Percentiles rank a stretch among this genome's conserved stretches.
phyloP scores from a whole-genome alignment of 2,797 vertebrate genomes.

The Acanthurus lineatus region DNA sequence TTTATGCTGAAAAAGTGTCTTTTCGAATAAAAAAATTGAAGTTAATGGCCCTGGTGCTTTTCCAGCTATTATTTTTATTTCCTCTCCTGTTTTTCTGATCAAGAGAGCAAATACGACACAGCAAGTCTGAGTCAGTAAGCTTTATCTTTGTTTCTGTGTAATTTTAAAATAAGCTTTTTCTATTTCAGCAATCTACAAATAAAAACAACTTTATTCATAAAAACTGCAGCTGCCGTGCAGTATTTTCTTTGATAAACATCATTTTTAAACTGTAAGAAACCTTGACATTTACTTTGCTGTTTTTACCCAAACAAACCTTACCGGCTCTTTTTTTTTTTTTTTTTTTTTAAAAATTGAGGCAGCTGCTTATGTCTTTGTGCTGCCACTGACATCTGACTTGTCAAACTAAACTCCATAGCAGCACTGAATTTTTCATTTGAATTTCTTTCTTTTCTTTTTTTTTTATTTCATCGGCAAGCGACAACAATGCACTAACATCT shows the following conservation, averaged over 20 bases:
- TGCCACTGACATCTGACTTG: constrained; percentile 67
- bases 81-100: neutral
- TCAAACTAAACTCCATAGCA: constrained; percentile 59
- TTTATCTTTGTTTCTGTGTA: constrained; percentile 11
- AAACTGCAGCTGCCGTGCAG: neutral
- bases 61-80: constrained; percentile 22
- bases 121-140: neutral
- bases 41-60: constrained; percentile 8
- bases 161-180: constrained; percentile 19
- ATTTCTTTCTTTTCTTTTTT: neutral
- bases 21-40: constrained; percentile 13
- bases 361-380: neutral
- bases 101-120: neutral
- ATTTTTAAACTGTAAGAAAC: constrained; percentile 31
- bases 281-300: constrained; percentile 58
- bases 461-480: constrained; percentile 41
- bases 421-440: constrained; percentile 28
- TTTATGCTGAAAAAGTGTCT: constrained; percentile 31
- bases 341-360: constrained; percentile 42
- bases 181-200: constrained; percentile 6
- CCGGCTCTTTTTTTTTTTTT: constrained; percentile 11
- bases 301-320: constrained; percentile 28
- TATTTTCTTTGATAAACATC: constrained; percentile 34
- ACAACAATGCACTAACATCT: constrained; percentile 66
- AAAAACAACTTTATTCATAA: constrained; percentile 20